A percentile compares a stretch with the other conserved stretches of the same genome.
phyloP scores from a whole-genome alignment of 1,140 invertebrate genomes.

The Thaumetopoea pityocampa region DNA sequence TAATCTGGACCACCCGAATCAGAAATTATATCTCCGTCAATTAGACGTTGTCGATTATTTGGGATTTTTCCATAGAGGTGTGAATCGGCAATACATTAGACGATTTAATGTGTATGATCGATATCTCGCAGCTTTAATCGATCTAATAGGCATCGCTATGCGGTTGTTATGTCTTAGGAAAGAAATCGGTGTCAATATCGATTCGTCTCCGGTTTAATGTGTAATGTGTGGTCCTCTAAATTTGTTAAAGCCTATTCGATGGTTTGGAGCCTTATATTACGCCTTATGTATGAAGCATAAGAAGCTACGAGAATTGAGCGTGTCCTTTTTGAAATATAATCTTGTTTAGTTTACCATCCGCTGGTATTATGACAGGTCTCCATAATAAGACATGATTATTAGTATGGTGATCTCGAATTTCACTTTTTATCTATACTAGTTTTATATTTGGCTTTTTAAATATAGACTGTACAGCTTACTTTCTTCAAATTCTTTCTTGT shows the following conservation, averaged over 20 bases:
- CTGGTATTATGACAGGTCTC: conserved; percentile 34
- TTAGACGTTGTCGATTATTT: conserved; percentile 18
- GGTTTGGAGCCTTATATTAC: conserved; percentile 11
- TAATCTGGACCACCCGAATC: conserved; percentile 12
- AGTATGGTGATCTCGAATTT: conserved; percentile 21
- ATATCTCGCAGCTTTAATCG: conserved; percentile 32
- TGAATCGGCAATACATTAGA: conserved; percentile 37
- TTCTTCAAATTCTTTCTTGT: background rate
- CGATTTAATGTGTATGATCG: conserved; percentile 33
- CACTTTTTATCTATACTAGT: conserved; percentile 26
- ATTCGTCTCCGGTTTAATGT: conserved; percentile 27
- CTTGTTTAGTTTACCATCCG: conserved; percentile 24
- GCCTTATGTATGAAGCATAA: conserved; percentile 2
- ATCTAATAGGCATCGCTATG: conserved; percentile 29
- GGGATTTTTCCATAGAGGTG: conserved; percentile 25
- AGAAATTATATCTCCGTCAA: conserved; percentile 16
- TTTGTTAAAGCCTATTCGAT: conserved; percentile 25
- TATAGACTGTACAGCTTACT: background rate
- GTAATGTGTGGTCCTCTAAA: conserved; percentile 40
- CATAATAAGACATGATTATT: conserved; percentile 41
- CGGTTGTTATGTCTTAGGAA: conserved; percentile 24
- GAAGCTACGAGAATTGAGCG: conserved; percentile 3
- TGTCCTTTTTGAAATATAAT: conserved; percentile 10
- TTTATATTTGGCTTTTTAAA: background rate
- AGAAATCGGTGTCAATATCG: conserved; percentile 27